Base-by-base conservation (phyloP, 1,140 invertebrate genomes). In the Ptiloglossa arizonensis region DNA sequence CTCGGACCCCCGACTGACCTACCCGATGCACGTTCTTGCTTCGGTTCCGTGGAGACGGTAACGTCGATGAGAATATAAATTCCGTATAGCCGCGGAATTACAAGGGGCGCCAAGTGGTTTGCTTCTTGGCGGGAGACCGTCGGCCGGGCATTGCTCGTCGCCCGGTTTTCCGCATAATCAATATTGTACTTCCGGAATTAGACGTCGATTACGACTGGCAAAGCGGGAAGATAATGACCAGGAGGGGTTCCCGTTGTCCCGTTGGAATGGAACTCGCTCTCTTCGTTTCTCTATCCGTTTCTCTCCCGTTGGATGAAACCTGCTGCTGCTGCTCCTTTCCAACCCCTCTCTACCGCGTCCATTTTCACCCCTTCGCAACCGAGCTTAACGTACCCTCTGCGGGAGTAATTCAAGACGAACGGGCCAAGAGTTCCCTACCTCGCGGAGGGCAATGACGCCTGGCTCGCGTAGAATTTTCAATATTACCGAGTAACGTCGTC, bases 401-500 rank as follows among this genome's bases (percentile, higher is more conserved):
- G 52, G 63, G 54, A 82, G 62, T 63, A 68, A 83, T 72, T 71
- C 48, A 52, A 83, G 73, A 67, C 54, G 60, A 41, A 66, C 60
- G 13, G 15, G 54, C 29, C 38, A 57, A 82, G 73, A 71, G 67
- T 79, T 79, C 35, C 44, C 67, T n/a, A n/a, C n/a, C 48, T 50
- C 22, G 27, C 22, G 27, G 52, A 62, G 67, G 67, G 75, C 52
- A 83, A 81, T 35, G 41, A 19, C 67, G 54, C 22, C 52, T 62
- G 62, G 74, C 52, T 77, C 54, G 73, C 67, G 67, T 29, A 81
- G 73, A 83, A 82, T 82, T 78, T 60, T 44, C 69, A 67, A 63
- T 81, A 78, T 72, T 63, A 62, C 69, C 54, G 29, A 57, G 73
- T 69, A 68, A 38, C 64, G 64, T 75, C 52, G 63, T 35, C 72